phyloP scores from a whole-genome alignment of 2,888 invertebrate genomes.

The Tetanocera ferruginea region DNA sequence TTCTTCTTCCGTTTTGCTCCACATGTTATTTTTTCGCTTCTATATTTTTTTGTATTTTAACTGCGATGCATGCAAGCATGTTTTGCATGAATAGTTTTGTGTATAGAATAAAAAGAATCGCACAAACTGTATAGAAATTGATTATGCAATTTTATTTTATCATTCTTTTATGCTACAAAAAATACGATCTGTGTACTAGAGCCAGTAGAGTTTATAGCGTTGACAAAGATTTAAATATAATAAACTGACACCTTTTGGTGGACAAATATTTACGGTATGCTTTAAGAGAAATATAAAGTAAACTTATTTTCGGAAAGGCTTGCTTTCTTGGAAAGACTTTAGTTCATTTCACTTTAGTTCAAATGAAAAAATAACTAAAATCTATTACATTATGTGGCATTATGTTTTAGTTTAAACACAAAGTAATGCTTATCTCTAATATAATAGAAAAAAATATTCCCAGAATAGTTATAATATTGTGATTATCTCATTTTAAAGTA shows the following conservation, averaged over 20 bases:
- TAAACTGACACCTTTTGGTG: too few species aligned
- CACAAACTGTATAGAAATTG: conserved; percentile 16
- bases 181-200: not conserved
- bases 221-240: not conserved
- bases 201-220: not conserved
- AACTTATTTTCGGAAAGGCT: not conserved
- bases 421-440: not conserved
- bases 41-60: not conserved
- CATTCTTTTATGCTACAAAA: not conserved
- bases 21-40: not conserved
- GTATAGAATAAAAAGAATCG: too few species aligned
- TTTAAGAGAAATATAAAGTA: not conserved
- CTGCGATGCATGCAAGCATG: not conserved
- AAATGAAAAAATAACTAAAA: not conserved
- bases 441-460: not conserved
- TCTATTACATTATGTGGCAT: not conserved
- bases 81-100: not conserved
- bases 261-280: too few species aligned
- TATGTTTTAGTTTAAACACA: not conserved
- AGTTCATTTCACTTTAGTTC: not conserved
- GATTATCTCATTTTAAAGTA: conserved; percentile 2
- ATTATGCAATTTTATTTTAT: not conserved
- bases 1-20: conserved; percentile 32
- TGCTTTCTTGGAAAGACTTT: not conserved
- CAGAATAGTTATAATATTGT: conserved; percentile 15